Evolutionary conservation across 2,888 invertebrate genomes (phyloP).

Genomic region (Diachrysia chrysitis): DNA sequence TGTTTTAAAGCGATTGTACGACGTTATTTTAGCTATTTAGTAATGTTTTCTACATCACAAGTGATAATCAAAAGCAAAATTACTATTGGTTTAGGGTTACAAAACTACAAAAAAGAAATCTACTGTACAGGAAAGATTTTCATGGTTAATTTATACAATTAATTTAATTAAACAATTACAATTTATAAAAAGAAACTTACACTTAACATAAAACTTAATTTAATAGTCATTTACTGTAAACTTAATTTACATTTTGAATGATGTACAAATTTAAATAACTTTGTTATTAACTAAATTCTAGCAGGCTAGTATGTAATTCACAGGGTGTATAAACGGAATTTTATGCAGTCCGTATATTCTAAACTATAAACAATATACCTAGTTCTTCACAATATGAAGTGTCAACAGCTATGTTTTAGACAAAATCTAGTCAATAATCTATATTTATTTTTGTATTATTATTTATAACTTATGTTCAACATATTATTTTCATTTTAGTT

Average conservation of each 20-base stretch:
- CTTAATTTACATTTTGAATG: too few species aligned
- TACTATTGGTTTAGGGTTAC: not conserved
- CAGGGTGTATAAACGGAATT: conserved; percentile 21
- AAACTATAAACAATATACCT: not conserved
- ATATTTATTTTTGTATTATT: conserved; percentile 31
- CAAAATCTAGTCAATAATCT: conserved; percentile 47
- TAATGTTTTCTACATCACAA: not conserved
- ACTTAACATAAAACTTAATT: not conserved
- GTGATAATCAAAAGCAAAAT: not conserved
- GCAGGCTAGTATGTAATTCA: conserved; percentile 26
- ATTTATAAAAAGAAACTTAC: too few species aligned
- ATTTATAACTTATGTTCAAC: conserved; percentile 39
- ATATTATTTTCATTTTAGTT: conserved; percentile 48
- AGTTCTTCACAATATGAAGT: conserved; percentile 18
- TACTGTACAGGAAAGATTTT: not conserved
- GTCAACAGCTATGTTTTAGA: conserved; percentile 33
- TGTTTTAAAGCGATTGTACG: conserved; percentile 13
- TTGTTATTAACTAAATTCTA: conserved; percentile 6
- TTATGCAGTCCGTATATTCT: conserved; percentile 2
- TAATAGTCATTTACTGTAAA: too few species aligned
- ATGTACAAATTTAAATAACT: too few species aligned
- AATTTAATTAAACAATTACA: too few species aligned
- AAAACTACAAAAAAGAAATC: not conserved
- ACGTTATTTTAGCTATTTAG: conserved; percentile 7
- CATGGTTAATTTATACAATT: not conserved